These are phyloP conservation scores for Eira barbara DNA, from an alignment of 2,113 vertebrate species.

Conservation along the genomic window DNA sequence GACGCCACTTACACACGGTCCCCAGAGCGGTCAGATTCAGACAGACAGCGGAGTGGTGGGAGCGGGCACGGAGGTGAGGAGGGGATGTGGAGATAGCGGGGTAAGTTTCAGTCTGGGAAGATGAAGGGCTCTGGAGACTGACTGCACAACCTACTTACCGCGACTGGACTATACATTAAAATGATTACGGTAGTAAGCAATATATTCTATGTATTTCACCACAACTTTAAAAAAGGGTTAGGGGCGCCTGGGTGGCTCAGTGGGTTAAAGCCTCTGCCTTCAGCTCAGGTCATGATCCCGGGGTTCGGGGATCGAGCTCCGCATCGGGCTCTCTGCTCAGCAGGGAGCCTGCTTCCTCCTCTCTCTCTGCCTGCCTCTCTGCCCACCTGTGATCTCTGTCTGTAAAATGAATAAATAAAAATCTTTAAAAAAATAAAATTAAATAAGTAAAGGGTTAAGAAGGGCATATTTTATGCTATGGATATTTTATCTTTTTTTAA, in stretches of 20 bases:
- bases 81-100: background rate
- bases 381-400: too few relatives aligned
- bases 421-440: too few relatives aligned
- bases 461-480: background rate
- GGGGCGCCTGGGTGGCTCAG: too few relatives aligned
- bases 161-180: background rate
- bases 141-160: too few relatives aligned
- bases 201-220: background rate
- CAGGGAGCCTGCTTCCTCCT: too few relatives aligned
- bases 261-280: too few relatives aligned
- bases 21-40: rapidly evolving
- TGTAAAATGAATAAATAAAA: too few relatives aligned
- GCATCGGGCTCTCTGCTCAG: too few relatives aligned
- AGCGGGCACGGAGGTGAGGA: rapidly evolving
- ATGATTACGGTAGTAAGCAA: background rate
- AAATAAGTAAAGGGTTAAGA: background rate
- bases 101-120: background rate
- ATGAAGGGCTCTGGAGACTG: background rate
- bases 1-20: background rate
- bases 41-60: background rate
- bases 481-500: background rate
- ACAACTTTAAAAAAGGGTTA: background rate
- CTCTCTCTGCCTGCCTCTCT: too few relatives aligned
- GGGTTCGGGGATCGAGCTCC: too few relatives aligned
- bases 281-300: too few relatives aligned